phyloP scores from a whole-genome alignment of 2,888 invertebrate genomes.

The Phyllotreta striolata region DNA sequence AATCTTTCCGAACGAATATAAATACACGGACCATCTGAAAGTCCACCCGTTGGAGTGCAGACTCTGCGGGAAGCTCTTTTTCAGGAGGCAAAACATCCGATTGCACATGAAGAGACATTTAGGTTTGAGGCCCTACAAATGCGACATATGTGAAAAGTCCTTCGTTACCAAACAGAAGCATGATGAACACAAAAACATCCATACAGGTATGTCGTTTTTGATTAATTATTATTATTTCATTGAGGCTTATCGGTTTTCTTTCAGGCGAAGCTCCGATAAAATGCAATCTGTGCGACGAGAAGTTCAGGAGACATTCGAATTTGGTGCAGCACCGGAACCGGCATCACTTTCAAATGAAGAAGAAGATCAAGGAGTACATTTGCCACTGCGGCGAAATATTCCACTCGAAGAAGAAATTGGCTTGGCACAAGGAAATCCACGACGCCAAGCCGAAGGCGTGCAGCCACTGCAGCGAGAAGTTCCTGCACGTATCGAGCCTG shows the following conservation, averaged over 20 bases:
- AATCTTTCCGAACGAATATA: conserved; percentile 72
- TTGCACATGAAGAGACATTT: conserved; percentile 82
- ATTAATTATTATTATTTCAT: not conserved
- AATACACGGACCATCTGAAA: conserved; percentile 77
- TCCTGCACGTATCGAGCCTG: conserved; percentile 83
- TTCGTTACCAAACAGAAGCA: conserved; percentile 85
- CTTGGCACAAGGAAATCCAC: conserved; percentile 86
- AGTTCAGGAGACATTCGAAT: conserved; percentile 84
- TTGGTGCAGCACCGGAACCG: conserved; percentile 84
- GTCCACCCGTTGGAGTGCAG: conserved; percentile 84
- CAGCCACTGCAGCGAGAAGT: conserved; percentile 85
- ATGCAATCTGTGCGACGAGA: conserved; percentile 80
- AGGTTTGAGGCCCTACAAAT: conserved; percentile 72
- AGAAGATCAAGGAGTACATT: conserved; percentile 67
- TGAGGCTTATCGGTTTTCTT: not conserved
- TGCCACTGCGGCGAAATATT: conserved; percentile 78
- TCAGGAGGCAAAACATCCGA: conserved; percentile 75
- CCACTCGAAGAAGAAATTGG: conserved; percentile 83
- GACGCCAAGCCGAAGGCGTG: conserved; percentile 84
- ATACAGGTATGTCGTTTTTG: conserved; percentile 63
- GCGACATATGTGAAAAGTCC: conserved; percentile 81
- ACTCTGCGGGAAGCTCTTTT: conserved; percentile 81
- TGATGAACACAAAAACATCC: conserved; percentile 82
- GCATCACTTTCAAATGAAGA: conserved; percentile 77
- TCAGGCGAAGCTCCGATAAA: conserved; percentile 79